A percentile compares a stretch with the other conserved stretches of the same genome.
Conservation (phyloP, 92 coral and sea anemone species). For the Micromussa lordhowensis region DNA sequence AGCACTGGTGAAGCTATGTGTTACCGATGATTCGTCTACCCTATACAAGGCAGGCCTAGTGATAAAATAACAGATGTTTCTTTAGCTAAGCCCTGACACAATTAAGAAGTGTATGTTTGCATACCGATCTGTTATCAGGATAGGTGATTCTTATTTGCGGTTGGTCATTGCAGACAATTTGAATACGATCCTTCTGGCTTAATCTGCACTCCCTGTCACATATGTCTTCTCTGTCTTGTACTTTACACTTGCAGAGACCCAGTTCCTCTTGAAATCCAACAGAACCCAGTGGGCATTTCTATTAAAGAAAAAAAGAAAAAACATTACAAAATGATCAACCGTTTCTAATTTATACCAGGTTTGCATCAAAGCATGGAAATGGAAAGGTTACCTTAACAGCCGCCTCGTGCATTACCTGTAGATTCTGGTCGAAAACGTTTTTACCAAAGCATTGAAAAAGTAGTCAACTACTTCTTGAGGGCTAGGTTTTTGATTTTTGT, state of each 20-base stretch:
- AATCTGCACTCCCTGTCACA: conserved; percentile 88
- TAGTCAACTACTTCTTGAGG: not conserved
- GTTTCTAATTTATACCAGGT: not conserved
- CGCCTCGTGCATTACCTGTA: not conserved
- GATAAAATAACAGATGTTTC: too few relatives aligned
- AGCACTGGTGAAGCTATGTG: too few relatives aligned
- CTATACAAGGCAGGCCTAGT: too few relatives aligned
- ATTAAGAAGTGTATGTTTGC: not conserved
- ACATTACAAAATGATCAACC: not conserved
- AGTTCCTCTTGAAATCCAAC: conserved; percentile 87
- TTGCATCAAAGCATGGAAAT: not conserved
- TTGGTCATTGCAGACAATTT: conserved; percentile 68
- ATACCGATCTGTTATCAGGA: conserved; percentile 43
- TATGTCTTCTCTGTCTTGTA: conserved; percentile 75
- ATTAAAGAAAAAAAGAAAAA: not conserved
- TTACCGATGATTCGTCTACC: too few relatives aligned
- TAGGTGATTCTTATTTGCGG: conserved; percentile 63
- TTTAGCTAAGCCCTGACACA: not conserved
- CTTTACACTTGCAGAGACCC: conserved; percentile 86
- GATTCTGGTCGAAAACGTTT: not conserved
- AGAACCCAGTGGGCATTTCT: conserved; percentile 71
- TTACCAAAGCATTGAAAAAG: not conserved
- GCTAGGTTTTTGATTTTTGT: too few relatives aligned
- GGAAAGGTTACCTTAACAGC: not conserved
- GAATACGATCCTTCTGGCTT: conserved; percentile 71